phyloP scores from a whole-genome alignment of 1,140 invertebrate species.

The Drosophila lini region DNA sequence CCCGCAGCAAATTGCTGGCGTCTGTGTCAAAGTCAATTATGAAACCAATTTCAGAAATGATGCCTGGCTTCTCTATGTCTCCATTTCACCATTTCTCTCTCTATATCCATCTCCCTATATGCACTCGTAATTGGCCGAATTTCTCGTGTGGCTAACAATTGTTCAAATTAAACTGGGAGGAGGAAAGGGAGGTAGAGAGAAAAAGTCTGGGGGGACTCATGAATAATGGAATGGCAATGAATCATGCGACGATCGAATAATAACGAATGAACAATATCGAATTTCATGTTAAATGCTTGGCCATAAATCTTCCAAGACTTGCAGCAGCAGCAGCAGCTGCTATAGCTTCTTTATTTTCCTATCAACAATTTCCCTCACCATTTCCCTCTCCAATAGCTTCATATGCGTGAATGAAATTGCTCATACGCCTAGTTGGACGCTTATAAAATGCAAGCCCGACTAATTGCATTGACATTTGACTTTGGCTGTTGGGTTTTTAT shows the following conservation, averaged over 20 bases:
- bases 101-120: not conserved
- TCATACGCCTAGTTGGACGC: conserved; percentile 21
- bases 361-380: not conserved
- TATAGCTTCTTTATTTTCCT: not conserved
- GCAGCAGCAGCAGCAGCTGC: conserved; percentile 29
- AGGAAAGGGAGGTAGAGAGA: not conserved
- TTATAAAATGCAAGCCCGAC: conserved; percentile 23
- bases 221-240: conserved; percentile 48
- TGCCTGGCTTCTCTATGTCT: conserved; percentile 13
- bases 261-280: conserved; percentile 57
- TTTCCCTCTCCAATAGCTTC: not conserved
- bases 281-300: conserved; percentile 55
- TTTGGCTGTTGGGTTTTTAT: conserved; percentile 35
- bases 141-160: conserved; percentile 48
- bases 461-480: conserved; percentile 75
- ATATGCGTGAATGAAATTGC: conserved; percentile 17
- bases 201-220: conserved; percentile 5
- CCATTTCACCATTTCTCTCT: conserved; percentile 17
- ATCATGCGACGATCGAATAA: conserved; percentile 36
- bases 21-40: conserved; percentile 76
- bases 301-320: conserved; percentile 40
- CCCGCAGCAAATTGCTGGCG: conserved; percentile 33
- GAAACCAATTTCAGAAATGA: conserved; percentile 51
- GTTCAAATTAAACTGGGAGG: conserved; percentile 30
- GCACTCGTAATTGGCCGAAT: conserved; percentile 49